Evolutionary conservation across 64 coral and sea anemone genomes (phyloP), one percentile per base, ranked within the genome.

Genomic region (Montipora sp.): DNA sequence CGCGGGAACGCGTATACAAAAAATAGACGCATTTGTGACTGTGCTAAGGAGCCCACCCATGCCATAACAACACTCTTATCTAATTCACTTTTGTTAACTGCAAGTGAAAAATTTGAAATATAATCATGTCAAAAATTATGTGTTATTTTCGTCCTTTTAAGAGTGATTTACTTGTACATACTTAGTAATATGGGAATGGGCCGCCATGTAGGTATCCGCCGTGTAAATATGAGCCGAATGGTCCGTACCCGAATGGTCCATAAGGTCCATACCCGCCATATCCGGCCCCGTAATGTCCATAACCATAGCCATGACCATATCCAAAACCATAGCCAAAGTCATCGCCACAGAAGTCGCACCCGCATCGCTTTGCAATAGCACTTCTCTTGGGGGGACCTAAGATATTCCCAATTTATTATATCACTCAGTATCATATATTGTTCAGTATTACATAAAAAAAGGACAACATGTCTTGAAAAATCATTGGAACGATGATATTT

Each of bases 261-360:
- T 63, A 87, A 44, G 66, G 67, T 75, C 84, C 77, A 20, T 51
- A 91, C 44, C 89, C 80, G 63, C 70, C 85, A 59, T 88, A 87
- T 71, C 90, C 90, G 9, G 80, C 90, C 47, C 77, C 89, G 15
- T 76, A 86, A 12, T 55, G 67, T 73, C 76, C 76, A 3, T 55
- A 53, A 10, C 89, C 89, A 73, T 75, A 83, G 20, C 88, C 88
- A 24, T 15, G 47, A 18, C 90, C 90, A 76, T 51, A 61, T 10
- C 80, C 90, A 9, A 73, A 72, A 12, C 13, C 49, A 53, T 59
- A 55, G 24, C 75, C 91, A 61, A n/a, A 45, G 10, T 11, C 65
- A 87, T 83, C 91, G 12, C 89, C 69, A n/a, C 63, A 60, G 15
- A 18, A 65, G 23, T 83, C 83, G 23, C 20, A 87, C 46, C 91